Evolutionary conservation across 2,113 vertebrate genomes (phyloP), one percentile per base, ranked within the genome.

Genomic region (Fukomys damarensis): DNA sequence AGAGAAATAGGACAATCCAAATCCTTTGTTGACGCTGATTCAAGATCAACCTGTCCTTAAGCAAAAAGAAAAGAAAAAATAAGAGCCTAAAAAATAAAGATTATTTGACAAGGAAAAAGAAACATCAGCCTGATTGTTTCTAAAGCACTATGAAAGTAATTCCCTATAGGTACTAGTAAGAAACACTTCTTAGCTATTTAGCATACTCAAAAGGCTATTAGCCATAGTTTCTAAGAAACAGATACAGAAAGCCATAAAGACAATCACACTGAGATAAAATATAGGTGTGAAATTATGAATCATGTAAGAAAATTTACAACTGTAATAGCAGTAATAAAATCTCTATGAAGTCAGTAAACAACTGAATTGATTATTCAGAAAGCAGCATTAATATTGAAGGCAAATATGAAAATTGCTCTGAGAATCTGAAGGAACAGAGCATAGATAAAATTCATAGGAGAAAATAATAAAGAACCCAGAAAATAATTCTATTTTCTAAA

Each of bases 121-220:
- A 93, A 24, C 54, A 61, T 68, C 66, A 92, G 41, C 59, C 22
- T 54, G 9, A 88, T 30, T 22, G 30, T 92, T 76, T 61, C 7
- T 32, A 32, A 30, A 65, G 63, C 63, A 32, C 61, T 92, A 66
- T 89, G 77, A 94, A 94, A 88, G 86, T 35, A 86, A 94, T 35
- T 94, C 14, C 9, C 84, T 88, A 52, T 16, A 63, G 32, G 24
- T 24, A 79, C 79, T 54, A 77, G 12, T 10, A 32, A 89, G 43
- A 88, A 56, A 70, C 32, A 92, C 59, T 46, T 46, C 82, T 63
- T 80, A 96, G 35, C 20, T 54, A 92, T 65, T 4, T 84, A 30
- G 43, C 35, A 94, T 32, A 52, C 3, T 10, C 28, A 76, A 65
- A 96, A 94, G 82, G 32, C 82, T 79, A 89, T 63, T 0, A 63